These are phyloP conservation scores for Cebidichthys violaceus DNA, from an alignment of 2,113 vertebrate genomes.

Conservation along the genomic window DNA sequence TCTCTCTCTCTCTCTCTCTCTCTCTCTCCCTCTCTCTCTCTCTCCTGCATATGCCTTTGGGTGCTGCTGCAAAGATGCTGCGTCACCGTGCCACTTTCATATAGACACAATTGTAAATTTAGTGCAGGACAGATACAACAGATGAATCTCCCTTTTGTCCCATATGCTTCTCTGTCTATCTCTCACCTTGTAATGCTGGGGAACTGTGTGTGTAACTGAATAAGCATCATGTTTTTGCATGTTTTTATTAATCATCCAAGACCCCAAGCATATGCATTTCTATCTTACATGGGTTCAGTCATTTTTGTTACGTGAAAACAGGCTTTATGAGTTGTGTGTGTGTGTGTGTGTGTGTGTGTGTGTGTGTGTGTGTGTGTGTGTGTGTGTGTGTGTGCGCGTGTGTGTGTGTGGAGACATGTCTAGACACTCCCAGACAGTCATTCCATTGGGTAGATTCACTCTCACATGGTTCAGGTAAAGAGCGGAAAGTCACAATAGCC, in stretches of 20 bases:
- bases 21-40: conserved; percentile 10
- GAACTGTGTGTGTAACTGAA: conserved; percentile 4
- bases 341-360: conserved; percentile 17
- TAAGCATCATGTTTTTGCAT: not conserved
- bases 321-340: not conserved
- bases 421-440: conserved; percentile 63
- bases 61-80: conserved; percentile 78
- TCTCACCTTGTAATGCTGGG: not conserved
- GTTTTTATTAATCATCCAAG: conserved; percentile 1
- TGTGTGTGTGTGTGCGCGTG: conserved; percentile 18
- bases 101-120: conserved; percentile 34
- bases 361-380: conserved; percentile 19
- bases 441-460: conserved; percentile 17
- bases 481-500: not conserved
- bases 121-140: conserved; percentile 2
- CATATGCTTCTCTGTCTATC: conserved; percentile 6
- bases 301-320: conserved; percentile 19
- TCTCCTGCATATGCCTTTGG: conserved; percentile 49
- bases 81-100: conserved; percentile 70
- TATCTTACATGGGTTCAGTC: not conserved
- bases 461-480: conserved; percentile 26
- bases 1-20: conserved; percentile 9
- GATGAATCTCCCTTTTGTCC: conserved; percentile 4
- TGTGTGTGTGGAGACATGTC: conserved; percentile 49
- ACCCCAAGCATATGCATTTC: not conserved